Conservation (phyloP, 2,797 vertebrate genomes). For the Pogonophryne albipinna region DNA sequence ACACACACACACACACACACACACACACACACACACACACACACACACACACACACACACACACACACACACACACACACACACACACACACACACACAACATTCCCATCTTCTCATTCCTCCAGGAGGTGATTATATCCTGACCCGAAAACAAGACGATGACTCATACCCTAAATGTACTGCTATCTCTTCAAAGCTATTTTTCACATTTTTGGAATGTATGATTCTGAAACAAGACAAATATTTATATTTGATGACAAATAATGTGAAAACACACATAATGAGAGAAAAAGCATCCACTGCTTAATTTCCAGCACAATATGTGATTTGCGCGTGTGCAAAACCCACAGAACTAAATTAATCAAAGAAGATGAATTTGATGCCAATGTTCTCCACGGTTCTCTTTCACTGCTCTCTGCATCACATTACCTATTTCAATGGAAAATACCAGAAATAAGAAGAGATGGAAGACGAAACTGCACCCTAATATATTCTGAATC, state of each 20-base stretch:
- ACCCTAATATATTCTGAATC: constrained; percentile 61
- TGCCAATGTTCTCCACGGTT: background rate
- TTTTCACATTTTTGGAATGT: constrained; percentile 25
- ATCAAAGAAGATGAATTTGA: constrained; percentile 12
- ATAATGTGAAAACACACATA: background rate
- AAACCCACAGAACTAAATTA: background rate
- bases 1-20: too few species aligned
- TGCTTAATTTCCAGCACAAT: background rate
- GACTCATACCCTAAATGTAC: constrained; percentile 34
- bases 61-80: too few species aligned
- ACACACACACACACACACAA: background rate
- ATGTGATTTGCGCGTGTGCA: background rate
- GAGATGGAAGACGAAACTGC: constrained; percentile 54
- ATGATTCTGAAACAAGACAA: background rate
- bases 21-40: too few species aligned
- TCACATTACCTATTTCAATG: constrained; percentile 8
- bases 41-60: too few species aligned
- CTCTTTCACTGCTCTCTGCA: background rate
- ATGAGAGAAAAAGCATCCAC: background rate
- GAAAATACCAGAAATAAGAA: constrained; percentile 3
- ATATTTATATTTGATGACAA: background rate
- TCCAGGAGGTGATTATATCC: constrained; percentile 30
- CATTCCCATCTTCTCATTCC: constrained; percentile 27
- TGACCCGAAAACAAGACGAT: constrained; percentile 44
- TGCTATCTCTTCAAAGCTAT: constrained; percentile 10